Base-by-base conservation (phyloP, 1,140 invertebrate genomes). In the Stegodyphus dumicola region DNA sequence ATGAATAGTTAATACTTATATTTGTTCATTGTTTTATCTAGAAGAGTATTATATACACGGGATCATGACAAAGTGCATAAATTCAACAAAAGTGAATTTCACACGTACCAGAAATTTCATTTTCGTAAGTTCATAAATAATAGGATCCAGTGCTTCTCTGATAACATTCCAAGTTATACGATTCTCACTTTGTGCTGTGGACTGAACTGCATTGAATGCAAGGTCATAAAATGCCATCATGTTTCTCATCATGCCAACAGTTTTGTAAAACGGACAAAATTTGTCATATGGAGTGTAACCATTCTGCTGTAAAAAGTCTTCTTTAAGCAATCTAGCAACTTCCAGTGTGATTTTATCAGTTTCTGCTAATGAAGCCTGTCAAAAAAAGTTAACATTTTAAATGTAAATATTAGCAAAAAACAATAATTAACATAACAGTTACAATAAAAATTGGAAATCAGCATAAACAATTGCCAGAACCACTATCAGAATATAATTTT, bases 181-280 rank as follows among this genome's bases (percentile, higher is more conserved):
- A 92, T 99, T 99, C 90, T 99, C 99, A 73, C 96, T 98, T 92
- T 99, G 98, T 18, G 98, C 97, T 51, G 98, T 99, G 73, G 96
- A 95, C 92, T 99, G 98, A 6, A 99, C 98, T 9, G 98, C 95
- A 90, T 99, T 98, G 86, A 97, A 94, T 11, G 98, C 94, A 94
- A 99, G 95, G 90, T 99, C 98, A 90, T 99, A 99, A 92, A 99
- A 99, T 53, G 95, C 93, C 90, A 99, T 99, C 93, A 99, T 99
- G 92, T 99, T 99, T 90, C 94, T 95, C 89, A 99, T 91, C 98
- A 99, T 99, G 87, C 97, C 98, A 15, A 98, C 96, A 51, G 98
- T 99, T 93, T 99, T 99, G 93, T 99, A 99, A 93, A 99, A 99
- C 89, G 99, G 99, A 92, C 99, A 99, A 93, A 98, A 99, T 88